Base-by-base conservation (phyloP, 2,797 vertebrate genomes). In the Cheirogaleus major region DNA sequence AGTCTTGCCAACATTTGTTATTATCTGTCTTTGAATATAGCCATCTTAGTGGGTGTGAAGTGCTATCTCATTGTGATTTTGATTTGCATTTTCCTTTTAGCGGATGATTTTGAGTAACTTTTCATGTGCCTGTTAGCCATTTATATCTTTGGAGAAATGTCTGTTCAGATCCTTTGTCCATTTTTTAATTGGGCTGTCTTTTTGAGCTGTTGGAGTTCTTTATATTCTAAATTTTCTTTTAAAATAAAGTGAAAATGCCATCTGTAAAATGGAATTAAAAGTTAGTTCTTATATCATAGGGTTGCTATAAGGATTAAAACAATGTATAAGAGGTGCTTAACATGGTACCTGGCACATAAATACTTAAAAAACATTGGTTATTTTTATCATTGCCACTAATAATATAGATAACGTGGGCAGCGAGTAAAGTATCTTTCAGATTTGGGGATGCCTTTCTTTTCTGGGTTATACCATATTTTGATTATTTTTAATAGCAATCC, bases 101-200 rank as follows among this genome's bases (percentile, higher is more conserved):
- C 79, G 67, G 17, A 73, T 72, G 48, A 84, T 79, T 38, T 15
- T 91, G 70, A 80, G 20, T 45, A 83, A 32, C 41, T 72, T 88
- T 84, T 89, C 38, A 52, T 69, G 15, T 61, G 57, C 57, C 73
- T 75, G 17, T 59, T 87, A 41, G 67, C 20, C 10, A 25, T 73
- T 85, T 85, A 38, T 57, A 59, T 92, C 15, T 89, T 92, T 79
- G 48, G 61, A 55, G 43, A 69, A 86, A 69, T 69, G 61, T 69
- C 25, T 69, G 15, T 78, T 92, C 63, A 63, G 13, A 65, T 85
- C 22, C 27, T 94, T 82, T 79, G 84, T 65, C n/a, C 13, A 7
- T 83, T 92, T 94, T 95, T 89, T 45, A 86, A 69, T 85, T 92
- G 57, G n/a, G 50, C 75, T 86, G 4, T 85, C 48, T 83, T 91